These are phyloP conservation scores for Chascanopsetta lugubris DNA, from an alignment of 2,113 vertebrate genomes.

Conservation along the genomic window DNA sequence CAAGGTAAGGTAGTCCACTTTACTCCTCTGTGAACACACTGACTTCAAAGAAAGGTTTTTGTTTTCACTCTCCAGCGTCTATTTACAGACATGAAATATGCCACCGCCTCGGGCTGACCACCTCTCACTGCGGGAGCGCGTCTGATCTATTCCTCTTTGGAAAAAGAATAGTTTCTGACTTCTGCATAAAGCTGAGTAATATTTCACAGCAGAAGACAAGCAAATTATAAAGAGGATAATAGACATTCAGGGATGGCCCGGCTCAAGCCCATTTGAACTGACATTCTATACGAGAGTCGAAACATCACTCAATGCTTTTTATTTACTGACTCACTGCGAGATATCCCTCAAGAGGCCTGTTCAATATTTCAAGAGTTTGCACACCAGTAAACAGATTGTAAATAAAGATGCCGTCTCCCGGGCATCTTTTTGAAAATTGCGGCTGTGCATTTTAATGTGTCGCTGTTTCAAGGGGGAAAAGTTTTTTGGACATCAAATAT, in stretches of 20 bases:
- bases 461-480: constrained; percentile 59
- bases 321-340: constrained; percentile 53
- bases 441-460: constrained; percentile 64
- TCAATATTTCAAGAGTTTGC: constrained; percentile 75
- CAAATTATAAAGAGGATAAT: constrained; percentile 26
- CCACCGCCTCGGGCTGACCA: constrained; percentile 47
- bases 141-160: constrained; percentile 31
- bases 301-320: constrained; percentile 28
- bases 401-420: constrained; percentile 67
- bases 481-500: constrained; percentile 75
- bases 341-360: constrained; percentile 47
- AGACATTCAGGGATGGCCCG: too few species aligned
- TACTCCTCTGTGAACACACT: constrained; percentile 33
- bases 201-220: background rate
- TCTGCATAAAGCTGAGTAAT: background rate
- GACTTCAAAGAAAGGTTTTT: constrained; percentile 40
- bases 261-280: constrained; percentile 16
- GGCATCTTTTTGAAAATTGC: constrained; percentile 66
- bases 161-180: constrained; percentile 25
- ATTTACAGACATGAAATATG: constrained; percentile 51
- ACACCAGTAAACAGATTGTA: constrained; percentile 69
- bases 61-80: constrained; percentile 46
- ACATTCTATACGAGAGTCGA: constrained; percentile 31
- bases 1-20: constrained; percentile 85
- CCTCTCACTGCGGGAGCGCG: constrained; percentile 29